Conservation (phyloP, 2,797 vertebrate species). For the Gobio occitaniae region DNA sequence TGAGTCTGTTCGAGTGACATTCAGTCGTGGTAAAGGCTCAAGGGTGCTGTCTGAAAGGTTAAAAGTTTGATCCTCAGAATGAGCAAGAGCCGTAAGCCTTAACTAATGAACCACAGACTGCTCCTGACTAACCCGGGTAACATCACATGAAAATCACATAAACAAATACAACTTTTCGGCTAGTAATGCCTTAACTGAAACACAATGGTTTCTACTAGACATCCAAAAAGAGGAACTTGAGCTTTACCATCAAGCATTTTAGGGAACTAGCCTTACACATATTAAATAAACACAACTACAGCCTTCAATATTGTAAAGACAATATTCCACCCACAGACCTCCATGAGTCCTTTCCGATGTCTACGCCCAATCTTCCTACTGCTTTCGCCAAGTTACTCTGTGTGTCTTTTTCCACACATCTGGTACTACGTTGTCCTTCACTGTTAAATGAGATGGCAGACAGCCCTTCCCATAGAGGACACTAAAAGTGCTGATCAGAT, state of each 20-base stretch:
- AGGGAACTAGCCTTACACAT: background rate
- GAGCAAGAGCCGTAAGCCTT: background rate
- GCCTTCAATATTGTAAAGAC: background rate
- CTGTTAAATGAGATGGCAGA: conserved; percentile 13
- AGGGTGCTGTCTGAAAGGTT: background rate
- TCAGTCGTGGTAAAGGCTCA: background rate
- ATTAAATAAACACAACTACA: background rate
- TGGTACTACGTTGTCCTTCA: background rate
- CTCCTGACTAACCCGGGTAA: background rate
- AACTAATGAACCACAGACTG: background rate
- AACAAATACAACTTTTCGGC: background rate
- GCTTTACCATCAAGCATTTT: background rate
- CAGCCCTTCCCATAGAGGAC: conserved; percentile 1
- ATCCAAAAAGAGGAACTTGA: conserved; percentile 10
- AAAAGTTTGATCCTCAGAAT: background rate
- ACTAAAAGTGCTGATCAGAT: conserved; percentile 19
- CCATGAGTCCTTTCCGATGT: background rate
- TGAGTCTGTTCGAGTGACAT: background rate
- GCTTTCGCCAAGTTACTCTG: background rate
- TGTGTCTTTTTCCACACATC: conserved; percentile 14
- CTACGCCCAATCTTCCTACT: background rate
- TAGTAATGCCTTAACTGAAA: background rate
- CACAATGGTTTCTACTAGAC: background rate
- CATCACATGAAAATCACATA: background rate
- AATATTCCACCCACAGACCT: conserved; percentile 36